Base-by-base conservation (phyloP, 1,140 invertebrate species). In the Eubasilissa regina region DNA sequence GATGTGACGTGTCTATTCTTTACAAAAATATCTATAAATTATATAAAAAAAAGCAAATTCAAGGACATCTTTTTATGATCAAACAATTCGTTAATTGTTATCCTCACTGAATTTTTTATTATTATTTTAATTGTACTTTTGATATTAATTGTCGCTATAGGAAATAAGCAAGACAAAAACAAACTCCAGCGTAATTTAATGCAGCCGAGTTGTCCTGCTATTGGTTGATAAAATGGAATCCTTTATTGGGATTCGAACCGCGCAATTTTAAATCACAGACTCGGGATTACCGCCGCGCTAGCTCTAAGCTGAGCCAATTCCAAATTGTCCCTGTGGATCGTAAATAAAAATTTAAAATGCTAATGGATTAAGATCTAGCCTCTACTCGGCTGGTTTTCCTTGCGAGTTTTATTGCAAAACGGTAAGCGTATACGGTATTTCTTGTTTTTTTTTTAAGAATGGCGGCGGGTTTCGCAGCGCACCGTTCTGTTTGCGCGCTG, bases 351-450 rank as follows among this genome's bases (percentile, higher is more conserved):
- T 74, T 74, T 74, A 74, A 19, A 74, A 43, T 74, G 25, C 70
- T 56, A 74, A 74, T 74, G 70, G 70, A 74, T 74, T 74, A 74
- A 74, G 70, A 74, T 74, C 70, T 74, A n/a, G 70, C 70, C 45
- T 3, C 8, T 51, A 70, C 35, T 70, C 45, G 12, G 47, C 11
- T 17, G 66, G 45, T 70, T 70, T 70, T 70, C 51, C 66, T 70
- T 70, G 44, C 45, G 19, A 70, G 66, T 70, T 70, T 70, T 70
- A 70, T 70, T 70, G n/a, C 66, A 13, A 21, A 70, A 15, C 66
- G 58, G 66, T 70, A 51, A 51, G 45, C 66, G 66, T 64, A 58
- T 58, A 58, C 17, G 15, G 55, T 58, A 58, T 70, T 70, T 17
- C 17, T 17, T 51, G 11, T 10, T 66, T 25, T 70, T 51, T 70